Evolutionary conservation across 2,888 invertebrate species (phyloP).

Genomic region (Phasia obesa): DNA sequence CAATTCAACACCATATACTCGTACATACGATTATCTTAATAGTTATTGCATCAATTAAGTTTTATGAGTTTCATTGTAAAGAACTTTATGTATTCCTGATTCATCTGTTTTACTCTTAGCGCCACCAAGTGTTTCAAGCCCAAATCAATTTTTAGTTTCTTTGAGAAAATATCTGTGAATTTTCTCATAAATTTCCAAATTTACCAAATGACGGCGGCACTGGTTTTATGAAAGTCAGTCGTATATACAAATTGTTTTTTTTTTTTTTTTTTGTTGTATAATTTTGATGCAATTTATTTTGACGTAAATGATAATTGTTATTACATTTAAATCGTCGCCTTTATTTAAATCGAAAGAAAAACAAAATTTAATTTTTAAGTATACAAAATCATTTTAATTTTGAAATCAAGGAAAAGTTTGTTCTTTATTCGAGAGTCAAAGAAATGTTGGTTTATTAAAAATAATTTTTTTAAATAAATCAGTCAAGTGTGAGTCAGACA

Average conservation of each 20-base stretch:
- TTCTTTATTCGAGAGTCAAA: too few species aligned
- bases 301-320: slow-evolving; percentile 69
- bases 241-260: neutral
- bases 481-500: too few species aligned
- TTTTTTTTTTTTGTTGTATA: slow-evolving; percentile 36
- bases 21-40: slow-evolving; percentile 75
- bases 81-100: slow-evolving; percentile 23
- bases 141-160: slow-evolving; percentile 6
- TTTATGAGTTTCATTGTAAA: slow-evolving; percentile 76
- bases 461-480: too few species aligned
- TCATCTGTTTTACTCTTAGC: slow-evolving; percentile 45
- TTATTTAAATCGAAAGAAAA: neutral
- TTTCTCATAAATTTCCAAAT: slow-evolving; percentile 56
- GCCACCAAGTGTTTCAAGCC: slow-evolving; percentile 59
- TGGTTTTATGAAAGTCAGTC: neutral
- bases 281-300: slow-evolving; percentile 63
- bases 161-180: slow-evolving; percentile 22
- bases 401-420: too few species aligned
- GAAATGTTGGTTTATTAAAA: too few species aligned
- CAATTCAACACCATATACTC: slow-evolving; percentile 15
- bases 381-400: neutral
- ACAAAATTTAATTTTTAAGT: neutral
- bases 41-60: slow-evolving; percentile 80
- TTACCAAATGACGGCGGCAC: slow-evolving; percentile 31
- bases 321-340: slow-evolving; percentile 61